phyloP scores from a whole-genome alignment of 2,888 invertebrate species.

The Tenodera sinensis region DNA sequence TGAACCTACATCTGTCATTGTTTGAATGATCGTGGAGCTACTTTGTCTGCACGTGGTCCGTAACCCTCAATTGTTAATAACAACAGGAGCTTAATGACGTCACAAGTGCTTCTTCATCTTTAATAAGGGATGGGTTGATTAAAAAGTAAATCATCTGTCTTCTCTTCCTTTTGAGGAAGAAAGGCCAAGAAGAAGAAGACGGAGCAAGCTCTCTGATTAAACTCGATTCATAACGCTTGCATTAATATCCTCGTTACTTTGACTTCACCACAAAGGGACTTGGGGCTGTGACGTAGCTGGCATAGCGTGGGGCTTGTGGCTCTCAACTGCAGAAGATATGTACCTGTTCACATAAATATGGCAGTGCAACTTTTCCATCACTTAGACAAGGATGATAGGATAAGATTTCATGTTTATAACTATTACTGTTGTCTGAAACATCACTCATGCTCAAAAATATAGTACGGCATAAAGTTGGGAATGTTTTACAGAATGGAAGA shows the following conservation, averaged over 20 bases:
- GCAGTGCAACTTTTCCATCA: no score
- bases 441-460: no score
- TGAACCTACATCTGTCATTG: background rate
- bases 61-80: background rate
- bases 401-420: no score
- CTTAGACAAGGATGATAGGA: no score
- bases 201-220: slow-evolving; percentile 12
- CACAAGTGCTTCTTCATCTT: slow-evolving; percentile 23
- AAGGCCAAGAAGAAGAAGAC: background rate
- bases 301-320: slow-evolving; percentile 35
- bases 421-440: no score
- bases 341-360: no score
- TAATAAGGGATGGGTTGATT: slow-evolving; percentile 27
- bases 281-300: background rate
- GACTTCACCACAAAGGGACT: slow-evolving; percentile 20
- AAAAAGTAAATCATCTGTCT: slow-evolving; percentile 27
- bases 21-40: background rate
- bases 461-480: no score
- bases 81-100: slow-evolving; percentile 22
- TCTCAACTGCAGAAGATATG: no score
- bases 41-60: background rate
- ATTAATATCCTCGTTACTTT: slow-evolving; percentile 23
- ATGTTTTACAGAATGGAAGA: no score
- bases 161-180: slow-evolving; percentile 21
- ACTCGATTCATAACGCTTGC: slow-evolving; percentile 25